phyloP scores from a whole-genome alignment of 2,797 vertebrate species.

The Acanthurus tractus region DNA sequence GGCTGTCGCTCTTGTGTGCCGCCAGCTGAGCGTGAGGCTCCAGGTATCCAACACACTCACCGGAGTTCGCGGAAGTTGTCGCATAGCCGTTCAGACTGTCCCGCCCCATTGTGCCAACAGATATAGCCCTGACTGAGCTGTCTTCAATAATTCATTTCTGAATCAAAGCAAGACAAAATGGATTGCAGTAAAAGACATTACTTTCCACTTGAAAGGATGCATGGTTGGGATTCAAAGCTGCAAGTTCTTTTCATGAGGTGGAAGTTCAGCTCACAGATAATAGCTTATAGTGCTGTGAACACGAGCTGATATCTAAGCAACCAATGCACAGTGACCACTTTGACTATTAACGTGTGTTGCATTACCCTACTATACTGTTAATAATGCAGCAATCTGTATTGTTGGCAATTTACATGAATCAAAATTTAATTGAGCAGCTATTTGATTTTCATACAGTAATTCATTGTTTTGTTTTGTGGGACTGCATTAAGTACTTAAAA shows the following conservation, averaged over 20 bases:
- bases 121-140: constrained; percentile 28
- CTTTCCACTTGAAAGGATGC: constrained; percentile 15
- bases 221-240: constrained; percentile 21
- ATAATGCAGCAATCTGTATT: background rate
- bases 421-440: background rate
- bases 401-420: background rate
- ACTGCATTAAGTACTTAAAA: background rate
- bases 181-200: constrained; percentile 29
- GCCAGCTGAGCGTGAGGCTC: constrained; percentile 4
- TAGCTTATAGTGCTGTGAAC: constrained; percentile 2
- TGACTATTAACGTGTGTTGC: background rate
- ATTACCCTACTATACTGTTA: background rate
- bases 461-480: background rate
- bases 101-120: constrained; percentile 17
- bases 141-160: constrained; percentile 53
- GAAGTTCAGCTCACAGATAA: constrained; percentile 35
- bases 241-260: constrained; percentile 10
- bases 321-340: background rate
- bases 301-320: constrained; percentile 2
- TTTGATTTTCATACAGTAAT: background rate
- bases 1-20: constrained; percentile 22
- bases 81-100: background rate
- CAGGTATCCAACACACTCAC: constrained; percentile 9
- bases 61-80: constrained; percentile 16
- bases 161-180: constrained; percentile 50